Percentiles rank a stretch among this genome's conserved stretches.
These are phyloP conservation scores for Leptura quadrifasciata DNA, from an alignment of 2,888 invertebrate species.

Conservation along the genomic window DNA sequence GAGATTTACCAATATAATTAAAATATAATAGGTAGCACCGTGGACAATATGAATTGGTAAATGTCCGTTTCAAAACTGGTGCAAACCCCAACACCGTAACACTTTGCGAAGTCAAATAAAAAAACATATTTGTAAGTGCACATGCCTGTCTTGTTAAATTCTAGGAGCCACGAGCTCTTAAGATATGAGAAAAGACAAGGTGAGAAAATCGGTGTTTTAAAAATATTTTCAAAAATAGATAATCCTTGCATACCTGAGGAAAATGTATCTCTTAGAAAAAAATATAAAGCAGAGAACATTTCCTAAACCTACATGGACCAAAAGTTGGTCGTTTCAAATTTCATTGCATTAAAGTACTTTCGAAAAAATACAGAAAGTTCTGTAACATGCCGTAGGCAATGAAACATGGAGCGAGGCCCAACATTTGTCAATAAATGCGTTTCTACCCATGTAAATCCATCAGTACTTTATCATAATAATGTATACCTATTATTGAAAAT, in stretches of 20 bases:
- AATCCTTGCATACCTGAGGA: background rate
- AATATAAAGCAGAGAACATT: conserved; percentile 36
- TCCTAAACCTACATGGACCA: background rate
- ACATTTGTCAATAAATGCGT: background rate
- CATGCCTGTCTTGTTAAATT: background rate
- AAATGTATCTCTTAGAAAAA: conserved; percentile 33
- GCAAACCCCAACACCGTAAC: no score
- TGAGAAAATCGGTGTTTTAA: background rate
- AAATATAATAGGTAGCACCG: no score
- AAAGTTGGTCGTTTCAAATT: background rate
- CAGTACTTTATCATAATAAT: background rate
- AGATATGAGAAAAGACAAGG: background rate
- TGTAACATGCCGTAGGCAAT: background rate
- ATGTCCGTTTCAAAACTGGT: no score
- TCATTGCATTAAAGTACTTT: background rate
- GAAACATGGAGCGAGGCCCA: background rate
- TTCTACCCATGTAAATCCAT: background rate
- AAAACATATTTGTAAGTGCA: no score
- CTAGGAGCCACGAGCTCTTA: background rate
- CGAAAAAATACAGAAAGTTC: no score
- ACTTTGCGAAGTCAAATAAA: no score
- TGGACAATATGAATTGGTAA: no score
- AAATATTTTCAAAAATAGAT: conserved; percentile 24
- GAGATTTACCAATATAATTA: no score
- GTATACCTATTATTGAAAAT: conserved; percentile 19